Percentiles rank a stretch among this genome's conserved stretches.
Evolutionary conservation across 2,888 invertebrate species (phyloP).

Genomic region (Loripinus fragilis): DNA sequence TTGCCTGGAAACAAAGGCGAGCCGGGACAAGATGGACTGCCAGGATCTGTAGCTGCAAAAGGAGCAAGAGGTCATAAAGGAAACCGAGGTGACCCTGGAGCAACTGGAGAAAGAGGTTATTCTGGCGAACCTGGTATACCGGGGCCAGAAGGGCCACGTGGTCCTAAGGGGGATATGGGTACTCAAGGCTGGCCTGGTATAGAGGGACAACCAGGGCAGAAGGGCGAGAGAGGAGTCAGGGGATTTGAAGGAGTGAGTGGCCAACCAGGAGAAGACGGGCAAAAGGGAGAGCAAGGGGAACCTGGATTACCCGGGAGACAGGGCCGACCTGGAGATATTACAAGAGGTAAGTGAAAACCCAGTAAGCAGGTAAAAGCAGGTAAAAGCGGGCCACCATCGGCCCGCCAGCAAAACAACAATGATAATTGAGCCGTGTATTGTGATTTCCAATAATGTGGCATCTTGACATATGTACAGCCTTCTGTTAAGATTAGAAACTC

Average conservation of each 20-base stretch:
- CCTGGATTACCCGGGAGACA: constrained; percentile 25
- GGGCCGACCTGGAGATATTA: constrained; percentile 45
- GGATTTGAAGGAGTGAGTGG: constrained; percentile 13
- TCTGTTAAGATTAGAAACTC: no score
- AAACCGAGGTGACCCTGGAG: constrained; percentile 17
- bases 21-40: constrained; percentile 26
- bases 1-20: constrained; percentile 29
- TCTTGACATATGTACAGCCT: no score
- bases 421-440: no score
- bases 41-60: constrained; percentile 21
- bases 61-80: constrained; percentile 24
- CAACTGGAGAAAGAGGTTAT: not conserved
- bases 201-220: constrained; percentile 23
- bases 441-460: no score
- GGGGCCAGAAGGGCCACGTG: constrained; percentile 14
- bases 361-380: no score
- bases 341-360: no score
- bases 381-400: no score
- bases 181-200: constrained; percentile 28
- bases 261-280: constrained; percentile 10
- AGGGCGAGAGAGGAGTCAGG: constrained; percentile 18
- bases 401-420: no score
- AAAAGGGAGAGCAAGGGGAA: constrained; percentile 26
- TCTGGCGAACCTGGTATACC: constrained; percentile 25
- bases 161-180: constrained; percentile 29